Evolutionary conservation across 2,888 invertebrate species (phyloP).

Genomic region (Drymonia ruficornis): DNA sequence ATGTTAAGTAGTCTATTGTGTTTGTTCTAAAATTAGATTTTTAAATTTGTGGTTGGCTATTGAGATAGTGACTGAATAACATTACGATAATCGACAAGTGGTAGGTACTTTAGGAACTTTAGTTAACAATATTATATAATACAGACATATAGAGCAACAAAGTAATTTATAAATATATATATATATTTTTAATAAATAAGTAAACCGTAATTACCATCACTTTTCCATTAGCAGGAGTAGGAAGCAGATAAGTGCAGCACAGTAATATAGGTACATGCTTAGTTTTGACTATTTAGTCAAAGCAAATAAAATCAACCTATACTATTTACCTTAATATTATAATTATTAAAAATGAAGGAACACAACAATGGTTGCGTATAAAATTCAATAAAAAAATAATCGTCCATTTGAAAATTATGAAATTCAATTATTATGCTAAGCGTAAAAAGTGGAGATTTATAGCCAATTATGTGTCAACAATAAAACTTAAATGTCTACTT

Average conservation of each 20-base stretch:
- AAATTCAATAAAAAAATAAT: neutral
- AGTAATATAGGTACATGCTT: too few species aligned
- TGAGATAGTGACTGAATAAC: conserved; percentile 22
- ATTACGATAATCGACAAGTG: conserved; percentile 16
- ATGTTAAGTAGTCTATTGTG: conserved; percentile 36
- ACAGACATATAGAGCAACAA: neutral
- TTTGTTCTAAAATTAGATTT: conserved; percentile 25
- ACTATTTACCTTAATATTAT: too few species aligned
- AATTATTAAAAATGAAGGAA: neutral
- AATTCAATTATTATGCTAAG: neutral
- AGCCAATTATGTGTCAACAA: neutral
- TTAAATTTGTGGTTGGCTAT: conserved; percentile 24
- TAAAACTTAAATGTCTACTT: neutral
- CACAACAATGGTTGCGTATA: neutral
- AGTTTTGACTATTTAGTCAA: too few species aligned
- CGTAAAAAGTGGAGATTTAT: conserved; percentile 1
- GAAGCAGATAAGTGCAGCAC: too few species aligned
- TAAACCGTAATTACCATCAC: neutral
- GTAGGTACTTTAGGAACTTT: conserved; percentile 1
- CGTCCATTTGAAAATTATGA: neutral
- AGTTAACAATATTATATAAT: neutral
- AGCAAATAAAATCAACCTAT: neutral
- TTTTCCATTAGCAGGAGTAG: too few species aligned
- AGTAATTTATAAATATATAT: too few species aligned
- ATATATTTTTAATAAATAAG: neutral